Percentiles rank a stretch among this genome's conserved stretches.
phyloP scores from a whole-genome alignment of 2,888 invertebrate species.

The Sarcophaga subvicina region DNA sequence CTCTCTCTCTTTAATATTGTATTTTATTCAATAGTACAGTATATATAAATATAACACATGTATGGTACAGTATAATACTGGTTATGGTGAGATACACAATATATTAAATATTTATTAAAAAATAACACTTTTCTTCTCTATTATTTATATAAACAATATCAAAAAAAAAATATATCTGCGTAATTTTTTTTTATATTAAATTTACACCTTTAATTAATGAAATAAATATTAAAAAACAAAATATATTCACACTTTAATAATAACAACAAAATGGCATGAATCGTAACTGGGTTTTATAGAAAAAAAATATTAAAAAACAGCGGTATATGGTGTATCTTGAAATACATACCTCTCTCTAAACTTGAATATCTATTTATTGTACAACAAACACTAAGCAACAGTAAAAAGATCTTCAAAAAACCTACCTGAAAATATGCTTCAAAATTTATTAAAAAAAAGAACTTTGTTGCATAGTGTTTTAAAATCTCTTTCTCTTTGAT shows the following conservation, averaged over 20 bases:
- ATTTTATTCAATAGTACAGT: too few species aligned
- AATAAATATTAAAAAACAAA: conserved; percentile 12
- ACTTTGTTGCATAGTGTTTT: background rate
- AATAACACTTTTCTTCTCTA: conserved; percentile 18
- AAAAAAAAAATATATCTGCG: background rate
- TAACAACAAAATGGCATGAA: conserved; percentile 58
- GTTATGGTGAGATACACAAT: background rate
- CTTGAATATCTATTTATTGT: background rate
- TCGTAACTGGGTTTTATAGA: conserved; percentile 47
- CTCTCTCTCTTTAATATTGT: too few species aligned
- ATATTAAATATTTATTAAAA: conserved; percentile 3
- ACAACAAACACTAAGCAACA: background rate
- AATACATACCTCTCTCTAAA: background rate
- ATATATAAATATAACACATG: background rate
- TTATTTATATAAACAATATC: conserved; percentile 6
- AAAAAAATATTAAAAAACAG: background rate
- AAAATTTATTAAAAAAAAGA: too few species aligned
- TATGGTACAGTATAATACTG: background rate
- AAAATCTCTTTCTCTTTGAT: conserved; percentile 42
- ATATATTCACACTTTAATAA: conserved; percentile 27
- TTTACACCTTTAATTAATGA: conserved; percentile 21
- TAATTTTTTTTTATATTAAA: background rate
- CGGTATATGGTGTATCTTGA: conserved; percentile 40
- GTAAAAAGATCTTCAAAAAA: background rate
- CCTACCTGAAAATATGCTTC: background rate